Conservation (phyloP, 2,888 invertebrate species). For the Ennomos quercinarius region DNA sequence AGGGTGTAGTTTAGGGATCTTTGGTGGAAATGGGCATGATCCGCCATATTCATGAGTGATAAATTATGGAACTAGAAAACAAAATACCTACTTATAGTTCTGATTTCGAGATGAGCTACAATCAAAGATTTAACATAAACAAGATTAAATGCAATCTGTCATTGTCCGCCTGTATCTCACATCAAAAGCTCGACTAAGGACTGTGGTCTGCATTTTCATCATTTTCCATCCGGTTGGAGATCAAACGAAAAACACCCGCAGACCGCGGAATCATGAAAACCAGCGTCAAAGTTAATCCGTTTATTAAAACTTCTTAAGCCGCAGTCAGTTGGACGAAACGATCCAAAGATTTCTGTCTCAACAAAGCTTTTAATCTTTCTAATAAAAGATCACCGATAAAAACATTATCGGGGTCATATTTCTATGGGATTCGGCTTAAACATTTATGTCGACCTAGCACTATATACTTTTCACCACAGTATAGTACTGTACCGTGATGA, state of each 20-base stretch:
- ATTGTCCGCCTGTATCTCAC: not conserved
- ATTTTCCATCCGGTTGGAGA: conserved; percentile 32
- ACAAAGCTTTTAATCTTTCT: conserved; percentile 61
- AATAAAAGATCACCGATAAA: conserved; percentile 60
- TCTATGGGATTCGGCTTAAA: conserved; percentile 40
- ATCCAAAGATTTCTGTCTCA: conserved; percentile 40
- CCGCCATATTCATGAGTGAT: too few species aligned
- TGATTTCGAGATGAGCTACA: too few species aligned
- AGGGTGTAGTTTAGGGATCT: too few species aligned
- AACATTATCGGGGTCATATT: conserved; percentile 56
- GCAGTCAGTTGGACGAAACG: conserved; percentile 31
- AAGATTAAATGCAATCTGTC: not conserved
- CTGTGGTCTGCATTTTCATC: conserved; percentile 20
- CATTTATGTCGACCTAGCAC: not conserved
- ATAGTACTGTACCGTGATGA: not conserved
- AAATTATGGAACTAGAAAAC: too few species aligned
- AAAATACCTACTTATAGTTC: too few species aligned
- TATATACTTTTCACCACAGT: not conserved
- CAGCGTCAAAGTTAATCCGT: conserved; percentile 40
- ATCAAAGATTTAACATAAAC: too few species aligned
- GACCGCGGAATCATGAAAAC: conserved; percentile 26
- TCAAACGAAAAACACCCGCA: conserved; percentile 35
- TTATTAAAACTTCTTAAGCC: conserved; percentile 44
- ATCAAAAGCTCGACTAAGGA: conserved; percentile 3
- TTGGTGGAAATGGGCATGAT: too few species aligned